Evolutionary conservation across 2,113 vertebrate species (phyloP).

Genomic region (Mionectes macconnelli): DNA sequence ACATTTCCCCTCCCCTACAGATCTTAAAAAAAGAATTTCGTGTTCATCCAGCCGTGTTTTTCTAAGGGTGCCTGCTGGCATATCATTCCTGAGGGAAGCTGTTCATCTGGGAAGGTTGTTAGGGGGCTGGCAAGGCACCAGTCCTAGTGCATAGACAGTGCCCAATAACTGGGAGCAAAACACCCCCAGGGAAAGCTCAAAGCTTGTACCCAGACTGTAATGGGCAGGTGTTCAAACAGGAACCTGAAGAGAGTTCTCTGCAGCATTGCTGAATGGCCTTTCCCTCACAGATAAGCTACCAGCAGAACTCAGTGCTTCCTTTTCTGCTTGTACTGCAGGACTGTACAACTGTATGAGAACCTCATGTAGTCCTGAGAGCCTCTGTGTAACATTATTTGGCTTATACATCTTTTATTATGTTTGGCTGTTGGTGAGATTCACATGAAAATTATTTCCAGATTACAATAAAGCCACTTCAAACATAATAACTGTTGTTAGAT

Average conservation of each 20-base stretch:
- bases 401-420: slow-evolving; percentile 69
- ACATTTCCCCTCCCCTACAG: neutral
- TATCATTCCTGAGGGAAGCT: neutral
- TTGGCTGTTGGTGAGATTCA: slow-evolving; percentile 65
- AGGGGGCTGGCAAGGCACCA: neutral
- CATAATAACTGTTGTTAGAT: slow-evolving; percentile 58
- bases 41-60: slow-evolving; percentile 18
- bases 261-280: neutral
- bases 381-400: slow-evolving; percentile 51
- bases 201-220: neutral
- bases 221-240: neutral
- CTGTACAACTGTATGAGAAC: neutral
- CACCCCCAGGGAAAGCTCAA: neutral
- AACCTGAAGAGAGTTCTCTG: neutral
- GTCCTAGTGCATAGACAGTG: neutral
- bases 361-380: neutral
- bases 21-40: slow-evolving; percentile 22
- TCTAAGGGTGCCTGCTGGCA: slow-evolving; percentile 14
- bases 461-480: slow-evolving; percentile 61
- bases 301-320: neutral
- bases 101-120: neutral
- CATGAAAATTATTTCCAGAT: slow-evolving; percentile 73
- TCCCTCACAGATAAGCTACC: neutral
- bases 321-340: neutral
- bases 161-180: neutral